Evolutionary conservation across 2,113 vertebrate genomes (phyloP).

Genomic region (Anser brachyrhynchus): DNA sequence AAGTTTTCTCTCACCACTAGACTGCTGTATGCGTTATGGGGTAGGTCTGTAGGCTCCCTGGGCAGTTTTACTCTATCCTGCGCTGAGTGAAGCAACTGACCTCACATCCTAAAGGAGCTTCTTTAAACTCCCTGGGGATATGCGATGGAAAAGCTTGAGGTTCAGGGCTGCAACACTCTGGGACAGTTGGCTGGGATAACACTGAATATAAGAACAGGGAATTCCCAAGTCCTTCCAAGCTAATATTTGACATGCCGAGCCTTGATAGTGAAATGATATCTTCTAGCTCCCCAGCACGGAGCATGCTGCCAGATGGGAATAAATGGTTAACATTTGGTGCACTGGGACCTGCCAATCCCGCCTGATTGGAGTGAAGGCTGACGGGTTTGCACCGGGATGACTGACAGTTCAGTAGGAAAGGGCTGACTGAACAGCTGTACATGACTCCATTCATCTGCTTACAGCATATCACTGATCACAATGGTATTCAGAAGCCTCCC

Average conservation of each 20-base stretch:
- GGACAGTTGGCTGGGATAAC: background rate
- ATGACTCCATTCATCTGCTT: slow-evolving; percentile 43
- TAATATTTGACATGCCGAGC: background rate
- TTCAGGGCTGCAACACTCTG: background rate
- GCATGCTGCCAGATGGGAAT: slow-evolving; percentile 3
- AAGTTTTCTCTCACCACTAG: background rate
- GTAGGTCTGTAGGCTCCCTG: background rate
- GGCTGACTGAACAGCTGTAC: slow-evolving; percentile 37
- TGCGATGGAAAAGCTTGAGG: background rate
- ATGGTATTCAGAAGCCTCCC: background rate
- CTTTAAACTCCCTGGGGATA: background rate
- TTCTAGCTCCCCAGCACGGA: background rate
- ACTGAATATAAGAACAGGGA: background rate
- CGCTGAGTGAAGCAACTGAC: background rate
- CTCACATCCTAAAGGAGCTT: background rate
- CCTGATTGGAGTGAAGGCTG: slow-evolving; percentile 20
- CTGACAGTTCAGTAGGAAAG: slow-evolving; percentile 32
- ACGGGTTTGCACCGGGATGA: background rate
- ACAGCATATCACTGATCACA: background rate
- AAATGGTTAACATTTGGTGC: background rate
- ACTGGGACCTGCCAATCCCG: background rate
- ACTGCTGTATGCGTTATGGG: background rate
- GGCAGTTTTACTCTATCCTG: background rate
- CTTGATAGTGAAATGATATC: background rate
- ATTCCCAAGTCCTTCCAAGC: background rate